A percentile compares a stretch with the other conserved stretches of the same genome.
Evolutionary conservation across 2,888 invertebrate species (phyloP).

Genomic region (Digitonthophagus gazella): DNA sequence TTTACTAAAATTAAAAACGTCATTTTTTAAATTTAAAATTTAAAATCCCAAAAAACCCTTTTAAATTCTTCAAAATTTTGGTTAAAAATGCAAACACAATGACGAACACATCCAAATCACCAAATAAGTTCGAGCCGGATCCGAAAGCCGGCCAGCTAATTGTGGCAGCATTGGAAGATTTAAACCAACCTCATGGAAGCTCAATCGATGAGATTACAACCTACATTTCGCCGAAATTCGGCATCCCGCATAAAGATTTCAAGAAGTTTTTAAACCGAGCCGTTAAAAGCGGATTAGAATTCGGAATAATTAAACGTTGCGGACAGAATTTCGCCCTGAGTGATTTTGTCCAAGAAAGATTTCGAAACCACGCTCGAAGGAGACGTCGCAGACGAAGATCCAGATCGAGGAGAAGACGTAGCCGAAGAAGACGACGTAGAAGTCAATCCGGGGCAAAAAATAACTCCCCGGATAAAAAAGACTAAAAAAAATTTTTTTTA

Average conservation of each 20-base stretch:
- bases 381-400: too few species aligned
- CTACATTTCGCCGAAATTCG: not conserved
- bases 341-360: not conserved
- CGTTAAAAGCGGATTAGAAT: not conserved
- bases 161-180: not conserved
- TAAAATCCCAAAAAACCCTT: too few species aligned
- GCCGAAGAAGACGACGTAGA: not conserved
- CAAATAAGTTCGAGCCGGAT: too few species aligned
- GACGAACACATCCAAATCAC: too few species aligned
- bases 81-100: too few species aligned
- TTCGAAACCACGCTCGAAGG: not conserved
- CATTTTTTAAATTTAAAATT: too few species aligned
- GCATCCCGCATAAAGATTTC: not conserved
- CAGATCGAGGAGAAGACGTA: not conserved
- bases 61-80: too few species aligned
- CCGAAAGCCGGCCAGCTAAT: not conserved
- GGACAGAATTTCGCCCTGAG: not conserved
- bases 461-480: not conserved
- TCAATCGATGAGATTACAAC: not conserved
- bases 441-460: not conserved
- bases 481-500: not conserved
- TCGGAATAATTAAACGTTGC: not conserved
- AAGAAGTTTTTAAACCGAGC: not conserved
- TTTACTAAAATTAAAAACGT: too few species aligned
- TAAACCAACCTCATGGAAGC: not conserved